Conservation (phyloP, 2,888 invertebrate genomes). For the Oligia fasciuncula region DNA sequence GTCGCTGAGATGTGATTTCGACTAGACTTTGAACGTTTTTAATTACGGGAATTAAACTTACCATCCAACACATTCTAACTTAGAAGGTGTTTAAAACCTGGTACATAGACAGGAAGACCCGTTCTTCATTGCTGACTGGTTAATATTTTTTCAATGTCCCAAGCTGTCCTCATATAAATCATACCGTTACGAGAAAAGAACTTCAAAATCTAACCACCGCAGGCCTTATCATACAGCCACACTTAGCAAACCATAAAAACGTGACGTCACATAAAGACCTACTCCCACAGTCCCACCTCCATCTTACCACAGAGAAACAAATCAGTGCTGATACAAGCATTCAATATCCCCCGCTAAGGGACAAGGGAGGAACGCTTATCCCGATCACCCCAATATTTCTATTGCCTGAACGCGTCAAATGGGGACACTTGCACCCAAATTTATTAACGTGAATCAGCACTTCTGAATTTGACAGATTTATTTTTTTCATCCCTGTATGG, state of each 20-base stretch:
- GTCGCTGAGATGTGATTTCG: too few relatives aligned
- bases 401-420: constrained; percentile 66
- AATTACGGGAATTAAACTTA: too few relatives aligned
- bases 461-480: constrained; percentile 67
- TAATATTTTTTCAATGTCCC: too few relatives aligned
- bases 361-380: constrained; percentile 59
- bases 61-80: too few relatives aligned
- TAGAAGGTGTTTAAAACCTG: too few relatives aligned
- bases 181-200: not conserved
- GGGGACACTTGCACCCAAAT: constrained; percentile 64
- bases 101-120: too few relatives aligned
- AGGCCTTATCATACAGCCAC: not conserved
- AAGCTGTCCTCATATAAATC: not conserved
- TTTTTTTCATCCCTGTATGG: constrained; percentile 59
- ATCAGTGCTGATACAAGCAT: constrained; percentile 64
- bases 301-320: constrained; percentile 47
- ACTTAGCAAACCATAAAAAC: constrained; percentile 1
- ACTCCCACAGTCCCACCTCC: not conserved
- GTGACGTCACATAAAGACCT: constrained; percentile 40
- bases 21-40: too few relatives aligned
- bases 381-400: constrained; percentile 65
- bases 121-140: too few relatives aligned
- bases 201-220: not conserved
- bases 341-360: constrained; percentile 59
- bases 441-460: constrained; percentile 69